Conservation (phyloP, 1,140 invertebrate genomes). For the Antheraea mylitta region DNA sequence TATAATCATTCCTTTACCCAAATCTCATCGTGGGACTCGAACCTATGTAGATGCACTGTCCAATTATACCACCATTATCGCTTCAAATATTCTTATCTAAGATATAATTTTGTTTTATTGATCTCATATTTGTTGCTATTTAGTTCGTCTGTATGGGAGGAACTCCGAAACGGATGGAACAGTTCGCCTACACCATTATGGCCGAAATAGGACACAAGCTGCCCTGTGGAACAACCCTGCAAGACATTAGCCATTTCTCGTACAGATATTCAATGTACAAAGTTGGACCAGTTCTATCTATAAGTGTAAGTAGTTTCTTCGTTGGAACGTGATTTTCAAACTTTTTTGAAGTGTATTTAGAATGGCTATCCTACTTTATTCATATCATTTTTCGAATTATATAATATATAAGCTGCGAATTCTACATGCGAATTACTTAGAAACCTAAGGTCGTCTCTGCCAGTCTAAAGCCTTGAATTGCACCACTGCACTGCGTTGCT, state of each 20-base stretch:
- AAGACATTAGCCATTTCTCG: constrained; percentile 94
- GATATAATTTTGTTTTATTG: too few relatives aligned
- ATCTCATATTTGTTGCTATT: not conserved
- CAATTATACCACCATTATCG: too few relatives aligned
- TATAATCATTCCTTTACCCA: too few relatives aligned
- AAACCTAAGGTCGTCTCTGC: too few relatives aligned
- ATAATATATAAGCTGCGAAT: too few relatives aligned
- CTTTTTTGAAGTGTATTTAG: not conserved
- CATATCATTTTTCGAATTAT: too few relatives aligned
- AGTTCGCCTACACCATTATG: constrained; percentile 95
- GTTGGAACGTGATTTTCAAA: too few relatives aligned
- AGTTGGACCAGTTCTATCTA: constrained; percentile 94
- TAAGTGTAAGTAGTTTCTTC: constrained; percentile 87
- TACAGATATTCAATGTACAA: constrained; percentile 99
- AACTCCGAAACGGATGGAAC: constrained; percentile 95
- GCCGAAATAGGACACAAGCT: constrained; percentile 93
- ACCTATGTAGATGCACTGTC: too few relatives aligned
- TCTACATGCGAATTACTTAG: too few relatives aligned
- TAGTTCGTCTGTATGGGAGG: constrained; percentile 99
- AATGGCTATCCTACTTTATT: not conserved
- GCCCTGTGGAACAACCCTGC: constrained; percentile 90
- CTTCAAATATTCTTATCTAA: too few relatives aligned
- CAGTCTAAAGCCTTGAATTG: not conserved
- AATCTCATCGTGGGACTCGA: too few relatives aligned
- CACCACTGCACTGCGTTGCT: not conserved